Base-by-base conservation (phyloP, 2,888 invertebrate species). In the Lepas anatifera region DNA sequence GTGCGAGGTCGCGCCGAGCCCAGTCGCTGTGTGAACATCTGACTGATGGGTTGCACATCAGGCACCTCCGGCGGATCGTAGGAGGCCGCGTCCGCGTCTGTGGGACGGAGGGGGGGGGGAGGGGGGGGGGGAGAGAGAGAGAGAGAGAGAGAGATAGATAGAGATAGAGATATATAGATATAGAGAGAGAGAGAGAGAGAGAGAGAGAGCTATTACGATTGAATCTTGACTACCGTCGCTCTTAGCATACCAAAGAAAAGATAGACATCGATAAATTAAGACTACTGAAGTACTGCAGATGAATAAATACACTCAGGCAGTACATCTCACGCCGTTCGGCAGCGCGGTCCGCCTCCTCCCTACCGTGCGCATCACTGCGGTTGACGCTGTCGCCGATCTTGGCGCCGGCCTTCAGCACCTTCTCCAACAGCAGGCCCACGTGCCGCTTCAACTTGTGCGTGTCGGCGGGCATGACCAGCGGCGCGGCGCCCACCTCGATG, bases 391-490 rank as follows among this genome's bases (percentile, higher is more conserved):
- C 52, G 18, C 52, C 52, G 52, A 58, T 58, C 52, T 27, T 70
- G n/a, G 68, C 70, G 35, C 71, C 71, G 37, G 71, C 73, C 69
- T 73, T 74, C 10, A 70, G 70, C 8, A 73, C 41, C 63, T 72
- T 73, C 37, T 73, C 73, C 18, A 73, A 46, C 27, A 73, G 52
- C 16, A 73, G 70, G 22, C 66, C 69, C 43, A 73, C 27, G 67
- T 72, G 73, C 29, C 72, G 72, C 70, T 73, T 73, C 29, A 73
- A 71, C 37, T 73, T 73, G 29, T 39, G 50, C n/a, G 73, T 73
- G 71, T 73, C 73, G 0, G 52, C 3, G 1, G 73, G 73, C 72
- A 72, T 70, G 10, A 71, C 67, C 6, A 73, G 71, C 50, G 71
- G 70, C 35, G 71, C 69, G 27, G 69, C 25, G 29, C 68, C 52